phyloP scores from a whole-genome alignment of 2,888 invertebrate genomes.

The Uropetala carovei region DNA sequence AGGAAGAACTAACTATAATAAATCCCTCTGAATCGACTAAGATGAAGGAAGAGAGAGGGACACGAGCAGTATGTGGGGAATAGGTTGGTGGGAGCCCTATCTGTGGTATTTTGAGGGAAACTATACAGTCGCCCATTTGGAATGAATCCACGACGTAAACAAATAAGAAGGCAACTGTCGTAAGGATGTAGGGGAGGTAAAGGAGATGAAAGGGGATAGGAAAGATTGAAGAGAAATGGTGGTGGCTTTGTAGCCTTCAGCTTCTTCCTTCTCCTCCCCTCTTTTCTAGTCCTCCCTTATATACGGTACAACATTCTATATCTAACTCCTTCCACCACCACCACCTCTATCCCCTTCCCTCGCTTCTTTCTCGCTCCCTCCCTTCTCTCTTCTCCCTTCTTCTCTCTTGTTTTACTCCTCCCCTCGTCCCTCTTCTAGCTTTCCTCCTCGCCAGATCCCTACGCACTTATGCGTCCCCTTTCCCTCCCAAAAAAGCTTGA shows the following conservation, averaged over 20 bases:
- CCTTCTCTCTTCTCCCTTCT: neutral
- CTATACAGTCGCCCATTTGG: slow-evolving; percentile 18
- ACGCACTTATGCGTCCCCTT: neutral
- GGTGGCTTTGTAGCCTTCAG: too few species aligned
- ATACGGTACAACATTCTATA: too few species aligned
- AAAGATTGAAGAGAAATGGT: too few species aligned
- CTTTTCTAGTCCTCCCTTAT: too few species aligned
- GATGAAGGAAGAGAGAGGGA: neutral
- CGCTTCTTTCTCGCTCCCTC: neutral
- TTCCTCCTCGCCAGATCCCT: neutral
- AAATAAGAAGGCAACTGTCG: slow-evolving; percentile 4
- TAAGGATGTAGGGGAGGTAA: neutral
- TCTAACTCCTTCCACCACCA: too few species aligned
- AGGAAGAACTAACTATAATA: too few species aligned
- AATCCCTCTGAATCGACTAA: neutral
- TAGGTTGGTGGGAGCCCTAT: too few species aligned
- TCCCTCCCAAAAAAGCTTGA: neutral
- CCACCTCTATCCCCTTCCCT: neutral
- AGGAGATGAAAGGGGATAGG: too few species aligned
- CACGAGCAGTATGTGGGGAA: neutral
- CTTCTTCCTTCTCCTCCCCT: too few species aligned
- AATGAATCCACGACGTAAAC: slow-evolving; percentile 17
- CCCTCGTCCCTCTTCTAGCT: neutral
- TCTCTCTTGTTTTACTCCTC: neutral
- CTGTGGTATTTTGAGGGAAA: neutral